Conservation (phyloP, 2,113 vertebrate genomes). For the Leptosomus discolor region DNA sequence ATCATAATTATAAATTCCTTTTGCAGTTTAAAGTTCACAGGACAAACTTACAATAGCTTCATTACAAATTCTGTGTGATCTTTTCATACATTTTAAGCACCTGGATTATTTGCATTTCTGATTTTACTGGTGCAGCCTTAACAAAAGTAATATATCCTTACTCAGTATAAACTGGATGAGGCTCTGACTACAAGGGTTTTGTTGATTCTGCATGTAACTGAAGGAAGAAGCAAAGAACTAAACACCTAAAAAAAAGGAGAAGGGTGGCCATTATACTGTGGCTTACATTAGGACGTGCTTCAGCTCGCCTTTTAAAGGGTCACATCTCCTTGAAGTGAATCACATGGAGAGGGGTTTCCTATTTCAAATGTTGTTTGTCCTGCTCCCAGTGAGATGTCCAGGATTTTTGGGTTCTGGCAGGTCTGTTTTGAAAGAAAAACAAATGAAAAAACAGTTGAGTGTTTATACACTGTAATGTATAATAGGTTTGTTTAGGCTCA, state of each 20-base stretch:
- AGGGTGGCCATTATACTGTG: not conserved
- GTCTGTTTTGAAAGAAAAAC: not conserved
- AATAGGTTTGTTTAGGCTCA: not conserved
- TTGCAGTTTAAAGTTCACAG: not conserved
- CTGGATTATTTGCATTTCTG: slow-evolving; percentile 1
- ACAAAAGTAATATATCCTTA: not conserved
- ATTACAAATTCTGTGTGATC: not conserved
- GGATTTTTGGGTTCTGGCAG: not conserved
- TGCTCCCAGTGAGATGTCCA: not conserved
- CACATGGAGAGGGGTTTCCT: not conserved
- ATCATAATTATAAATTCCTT: not conserved
- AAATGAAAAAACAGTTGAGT: not conserved
- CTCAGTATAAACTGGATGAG: not conserved
- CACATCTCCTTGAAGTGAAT: not conserved
- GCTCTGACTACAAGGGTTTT: not conserved
- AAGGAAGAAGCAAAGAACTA: not conserved
- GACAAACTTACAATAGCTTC: not conserved
- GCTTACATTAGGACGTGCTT: not conserved
- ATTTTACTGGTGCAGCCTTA: not conserved
- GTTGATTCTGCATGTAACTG: not conserved
- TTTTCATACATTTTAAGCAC: slow-evolving; percentile 1
- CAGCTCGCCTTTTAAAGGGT: not conserved
- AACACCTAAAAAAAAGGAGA: not conserved
- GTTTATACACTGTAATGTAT: not conserved
- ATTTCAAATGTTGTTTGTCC: not conserved